Conservation (phyloP, 1,140 invertebrate species). For the Chrysoperla carnea region DNA sequence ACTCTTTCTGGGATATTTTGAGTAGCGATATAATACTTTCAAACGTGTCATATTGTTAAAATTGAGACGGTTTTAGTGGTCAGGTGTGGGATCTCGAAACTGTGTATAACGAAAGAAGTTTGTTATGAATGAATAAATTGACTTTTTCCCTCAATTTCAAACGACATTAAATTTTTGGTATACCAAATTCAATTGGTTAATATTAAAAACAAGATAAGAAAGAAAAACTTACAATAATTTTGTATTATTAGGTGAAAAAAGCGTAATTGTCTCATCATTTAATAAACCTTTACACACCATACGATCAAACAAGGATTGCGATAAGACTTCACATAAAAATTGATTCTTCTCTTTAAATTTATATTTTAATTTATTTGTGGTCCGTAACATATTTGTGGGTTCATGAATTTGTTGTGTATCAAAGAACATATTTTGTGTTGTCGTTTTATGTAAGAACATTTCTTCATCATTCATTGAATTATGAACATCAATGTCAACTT, state of each 20-base stretch:
- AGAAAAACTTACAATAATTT: constrained; percentile 28
- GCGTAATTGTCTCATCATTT: constrained; percentile 40
- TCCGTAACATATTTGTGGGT: neutral
- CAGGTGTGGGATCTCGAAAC: too few species aligned
- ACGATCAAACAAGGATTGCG: constrained; percentile 42
- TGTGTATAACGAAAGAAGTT: too few species aligned
- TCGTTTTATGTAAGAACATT: neutral
- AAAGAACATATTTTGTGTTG: constrained; percentile 5
- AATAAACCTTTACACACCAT: constrained; percentile 44
- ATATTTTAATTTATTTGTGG: constrained; percentile 19
- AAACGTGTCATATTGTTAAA: too few species aligned
- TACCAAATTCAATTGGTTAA: neutral
- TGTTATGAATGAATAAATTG: too few species aligned
- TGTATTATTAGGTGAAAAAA: constrained; percentile 49
- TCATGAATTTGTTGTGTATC: neutral
- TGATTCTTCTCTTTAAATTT: constrained; percentile 42
- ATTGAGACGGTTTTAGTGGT: too few species aligned
- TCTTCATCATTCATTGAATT: neutral
- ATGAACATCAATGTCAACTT: neutral
- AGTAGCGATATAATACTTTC: too few species aligned
- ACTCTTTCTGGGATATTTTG: too few species aligned
- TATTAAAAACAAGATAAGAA: neutral
- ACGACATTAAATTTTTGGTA: too few species aligned
- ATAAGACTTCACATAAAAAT: constrained; percentile 47
- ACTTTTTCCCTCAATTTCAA: too few species aligned